These are phyloP conservation scores for Poecilia picta DNA, from an alignment of 2,797 vertebrate species.

Conservation along the genomic window DNA sequence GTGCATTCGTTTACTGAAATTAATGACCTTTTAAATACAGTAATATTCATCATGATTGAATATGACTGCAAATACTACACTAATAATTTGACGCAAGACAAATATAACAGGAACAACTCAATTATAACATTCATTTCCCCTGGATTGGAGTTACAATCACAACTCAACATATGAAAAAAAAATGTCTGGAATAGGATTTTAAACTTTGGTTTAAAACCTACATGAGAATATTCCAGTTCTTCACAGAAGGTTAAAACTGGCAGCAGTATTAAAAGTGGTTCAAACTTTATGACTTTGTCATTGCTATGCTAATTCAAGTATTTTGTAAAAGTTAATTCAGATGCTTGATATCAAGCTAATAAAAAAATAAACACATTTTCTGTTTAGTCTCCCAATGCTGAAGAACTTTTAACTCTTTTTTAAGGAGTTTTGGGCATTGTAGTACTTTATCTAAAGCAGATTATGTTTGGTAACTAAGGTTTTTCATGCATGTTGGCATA, in stretches of 20 bases:
- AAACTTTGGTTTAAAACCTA: not conserved
- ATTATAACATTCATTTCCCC: not conserved
- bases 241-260: not conserved
- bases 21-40: not conserved
- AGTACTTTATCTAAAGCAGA: not conserved
- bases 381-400: conserved; percentile 10
- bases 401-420: conserved; percentile 29
- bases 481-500: not conserved
- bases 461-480: too few species aligned
- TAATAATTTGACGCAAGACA: not conserved
- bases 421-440: conserved; percentile 15
- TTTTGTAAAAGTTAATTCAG: too few species aligned
- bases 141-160: not conserved
- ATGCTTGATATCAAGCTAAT: too few species aligned
- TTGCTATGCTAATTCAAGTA: not conserved
- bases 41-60: not conserved
- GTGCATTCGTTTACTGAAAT: not conserved
- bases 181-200: not conserved
- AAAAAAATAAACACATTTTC: not conserved
- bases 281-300: not conserved
- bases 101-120: not conserved
- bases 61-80: not conserved
- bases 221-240: not conserved
- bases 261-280: not conserved
- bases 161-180: not conserved